A percentile compares a stretch with the other conserved stretches of the same genome.
phyloP scores from a whole-genome alignment of 2,888 invertebrate species.

The Nasonovia ribisnigri region DNA sequence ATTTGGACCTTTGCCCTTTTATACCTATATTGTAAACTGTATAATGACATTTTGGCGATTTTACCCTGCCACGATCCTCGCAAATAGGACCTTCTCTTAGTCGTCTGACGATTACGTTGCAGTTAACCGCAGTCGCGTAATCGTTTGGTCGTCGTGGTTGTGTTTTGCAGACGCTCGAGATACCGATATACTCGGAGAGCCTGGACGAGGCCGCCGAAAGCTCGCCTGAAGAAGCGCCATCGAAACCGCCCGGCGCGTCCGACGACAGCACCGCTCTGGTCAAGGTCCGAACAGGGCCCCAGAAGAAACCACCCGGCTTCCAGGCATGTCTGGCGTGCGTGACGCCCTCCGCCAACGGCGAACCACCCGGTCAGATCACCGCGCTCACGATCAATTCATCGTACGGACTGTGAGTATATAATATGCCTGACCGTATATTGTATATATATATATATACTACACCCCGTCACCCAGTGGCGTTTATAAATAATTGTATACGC shows the following conservation, averaged over 20 bases:
- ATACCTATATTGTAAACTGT: too few relatives aligned
- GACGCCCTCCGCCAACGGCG: conserved; percentile 84
- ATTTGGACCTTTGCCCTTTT: too few relatives aligned
- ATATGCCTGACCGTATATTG: too few relatives aligned
- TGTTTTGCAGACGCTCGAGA: conserved; percentile 80
- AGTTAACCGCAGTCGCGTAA: too few relatives aligned
- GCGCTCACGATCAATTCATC: conserved; percentile 95
- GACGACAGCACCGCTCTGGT: conserved; percentile 70
- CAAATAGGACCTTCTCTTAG: too few relatives aligned
- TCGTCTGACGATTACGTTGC: too few relatives aligned
- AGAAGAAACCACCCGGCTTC: conserved; percentile 94
- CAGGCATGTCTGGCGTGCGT: conserved; percentile 96
- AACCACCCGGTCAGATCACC: conserved; percentile 87
- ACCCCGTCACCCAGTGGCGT: too few relatives aligned
- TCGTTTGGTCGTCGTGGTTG: not conserved
- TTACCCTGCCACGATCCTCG: too few relatives aligned
- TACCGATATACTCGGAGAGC: conserved; percentile 85
- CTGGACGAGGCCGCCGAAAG: conserved; percentile 80
- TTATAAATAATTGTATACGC: too few relatives aligned
- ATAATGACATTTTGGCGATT: too few relatives aligned
- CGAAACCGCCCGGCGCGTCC: conserved; percentile 64
- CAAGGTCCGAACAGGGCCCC: conserved; percentile 80
- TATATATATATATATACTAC: not conserved
- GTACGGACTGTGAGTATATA: conserved; percentile 90
- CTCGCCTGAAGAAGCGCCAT: conserved; percentile 82